These are phyloP conservation scores for Dicyrtoma fusca DNA, from an alignment of 2,888 invertebrate species.

Conservation along the genomic window DNA sequence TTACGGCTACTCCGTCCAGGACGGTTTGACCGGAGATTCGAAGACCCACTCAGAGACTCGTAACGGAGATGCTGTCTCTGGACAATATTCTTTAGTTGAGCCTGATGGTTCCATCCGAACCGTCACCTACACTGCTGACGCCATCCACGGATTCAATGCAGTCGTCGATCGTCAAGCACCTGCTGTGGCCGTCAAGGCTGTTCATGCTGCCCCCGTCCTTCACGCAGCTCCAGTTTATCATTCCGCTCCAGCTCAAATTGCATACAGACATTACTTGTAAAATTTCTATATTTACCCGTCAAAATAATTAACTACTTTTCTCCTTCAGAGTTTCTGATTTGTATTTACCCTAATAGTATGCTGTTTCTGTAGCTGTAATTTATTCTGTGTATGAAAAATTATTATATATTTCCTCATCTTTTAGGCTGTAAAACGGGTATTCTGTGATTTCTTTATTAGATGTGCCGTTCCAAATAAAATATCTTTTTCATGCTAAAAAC, in stretches of 20 bases:
- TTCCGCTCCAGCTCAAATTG: conserved; percentile 19
- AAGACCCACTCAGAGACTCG: conserved; percentile 32
- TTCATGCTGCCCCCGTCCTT: conserved; percentile 5
- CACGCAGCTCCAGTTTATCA: conserved; percentile 1
- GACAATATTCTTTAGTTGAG: conserved; percentile 36
- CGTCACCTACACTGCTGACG: conserved; percentile 36
- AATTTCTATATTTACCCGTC: no score
- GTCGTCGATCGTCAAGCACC: conserved; percentile 29
- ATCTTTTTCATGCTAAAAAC: no score
- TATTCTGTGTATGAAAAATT: no score
- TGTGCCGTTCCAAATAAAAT: no score
- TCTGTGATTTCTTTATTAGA: no score
- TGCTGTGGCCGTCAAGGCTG: not conserved
- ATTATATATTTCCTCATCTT: no score
- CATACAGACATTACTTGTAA: not conserved
- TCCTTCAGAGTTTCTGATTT: no score
- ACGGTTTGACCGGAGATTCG: conserved; percentile 42
- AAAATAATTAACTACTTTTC: no score
- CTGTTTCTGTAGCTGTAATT: no score
- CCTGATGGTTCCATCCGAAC: conserved; percentile 36
- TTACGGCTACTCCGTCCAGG: conserved; percentile 39
- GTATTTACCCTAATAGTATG: no score
- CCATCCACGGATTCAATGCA: conserved; percentile 35
- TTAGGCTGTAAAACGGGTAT: no score
- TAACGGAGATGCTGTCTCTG: conserved; percentile 31